Evolutionary conservation across 2,888 invertebrate species (phyloP).

Genomic region (Autographa pulchrina): DNA sequence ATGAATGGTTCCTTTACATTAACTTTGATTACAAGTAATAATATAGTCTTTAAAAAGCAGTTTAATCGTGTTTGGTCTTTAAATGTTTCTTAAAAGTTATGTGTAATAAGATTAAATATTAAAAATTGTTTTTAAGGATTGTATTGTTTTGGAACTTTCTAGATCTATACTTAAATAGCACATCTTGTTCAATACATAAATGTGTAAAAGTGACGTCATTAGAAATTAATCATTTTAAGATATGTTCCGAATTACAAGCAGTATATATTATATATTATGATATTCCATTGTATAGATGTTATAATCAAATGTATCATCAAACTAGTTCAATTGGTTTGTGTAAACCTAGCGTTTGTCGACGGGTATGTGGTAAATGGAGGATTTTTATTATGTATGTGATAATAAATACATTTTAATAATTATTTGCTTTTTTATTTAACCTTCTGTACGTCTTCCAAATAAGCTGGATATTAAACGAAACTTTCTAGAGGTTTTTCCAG

Average conservation of each 20-base stretch:
- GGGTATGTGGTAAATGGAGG: constrained; percentile 50
- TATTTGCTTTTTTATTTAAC: constrained; percentile 53
- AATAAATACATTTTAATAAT: constrained; percentile 68
- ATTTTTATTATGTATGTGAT: constrained; percentile 71
- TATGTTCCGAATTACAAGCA: constrained; percentile 17
- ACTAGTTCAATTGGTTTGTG: constrained; percentile 28
- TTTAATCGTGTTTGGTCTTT: too few relatives aligned
- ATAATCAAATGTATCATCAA: constrained; percentile 18
- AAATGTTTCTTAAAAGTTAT: too few relatives aligned
- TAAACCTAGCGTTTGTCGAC: constrained; percentile 17
- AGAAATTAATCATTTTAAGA: not conserved
- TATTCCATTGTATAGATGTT: constrained; percentile 22
- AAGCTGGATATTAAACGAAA: too few relatives aligned
- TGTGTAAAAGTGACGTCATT: not conserved
- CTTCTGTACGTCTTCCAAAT: not conserved
- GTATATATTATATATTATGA: constrained; percentile 48
- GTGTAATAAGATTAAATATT: not conserved
- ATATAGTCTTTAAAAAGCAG: too few relatives aligned
- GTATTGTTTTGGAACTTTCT: not conserved
- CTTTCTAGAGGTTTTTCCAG: too few relatives aligned
- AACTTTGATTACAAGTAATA: too few relatives aligned
- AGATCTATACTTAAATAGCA: not conserved
- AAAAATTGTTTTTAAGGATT: not conserved
- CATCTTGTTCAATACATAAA: not conserved
- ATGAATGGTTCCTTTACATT: too few relatives aligned